Evolutionary conservation across 2,888 invertebrate species (phyloP).

Genomic region (Coelogynopora nodosa): DNA sequence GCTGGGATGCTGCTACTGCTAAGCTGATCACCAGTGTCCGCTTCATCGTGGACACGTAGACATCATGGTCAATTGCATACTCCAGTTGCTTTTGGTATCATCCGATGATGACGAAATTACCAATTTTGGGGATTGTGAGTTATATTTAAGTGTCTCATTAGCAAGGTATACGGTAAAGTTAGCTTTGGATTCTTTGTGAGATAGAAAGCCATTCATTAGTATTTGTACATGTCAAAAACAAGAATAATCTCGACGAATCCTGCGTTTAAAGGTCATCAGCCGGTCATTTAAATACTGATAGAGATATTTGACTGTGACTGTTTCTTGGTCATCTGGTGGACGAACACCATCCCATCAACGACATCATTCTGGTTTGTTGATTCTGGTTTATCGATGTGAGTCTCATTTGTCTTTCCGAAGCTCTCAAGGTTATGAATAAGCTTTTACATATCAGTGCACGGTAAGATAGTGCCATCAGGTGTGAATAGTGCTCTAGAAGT

Average conservation of each 20-base stretch:
- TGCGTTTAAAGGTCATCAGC: background rate
- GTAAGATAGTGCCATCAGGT: constrained; percentile 35
- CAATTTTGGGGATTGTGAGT: too few relatives aligned
- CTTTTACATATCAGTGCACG: constrained; percentile 32
- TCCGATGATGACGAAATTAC: too few relatives aligned
- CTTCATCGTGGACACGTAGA: background rate
- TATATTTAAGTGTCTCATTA: background rate
- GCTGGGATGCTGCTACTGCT: background rate
- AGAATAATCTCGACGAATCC: background rate
- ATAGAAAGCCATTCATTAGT: constrained; percentile 7
- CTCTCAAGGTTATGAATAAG: constrained; percentile 33
- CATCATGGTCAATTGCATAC: background rate
- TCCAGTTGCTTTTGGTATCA: background rate
- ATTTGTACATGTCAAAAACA: background rate
- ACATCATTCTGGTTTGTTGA: background rate
- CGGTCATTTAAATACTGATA: background rate
- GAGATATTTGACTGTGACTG: background rate
- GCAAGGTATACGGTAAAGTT: constrained; percentile 9
- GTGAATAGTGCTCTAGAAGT: constrained; percentile 40
- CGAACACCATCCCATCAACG: constrained; percentile 22
- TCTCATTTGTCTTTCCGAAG: background rate
- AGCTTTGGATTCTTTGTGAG: constrained; percentile 7
- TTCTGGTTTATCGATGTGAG: background rate
- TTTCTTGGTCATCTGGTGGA: background rate
- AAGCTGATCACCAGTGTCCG: background rate